Percentiles rank a stretch among this genome's conserved stretches.
Evolutionary conservation across 2,113 vertebrate genomes (phyloP).

Genomic region (Bufo gargarizans): DNA sequence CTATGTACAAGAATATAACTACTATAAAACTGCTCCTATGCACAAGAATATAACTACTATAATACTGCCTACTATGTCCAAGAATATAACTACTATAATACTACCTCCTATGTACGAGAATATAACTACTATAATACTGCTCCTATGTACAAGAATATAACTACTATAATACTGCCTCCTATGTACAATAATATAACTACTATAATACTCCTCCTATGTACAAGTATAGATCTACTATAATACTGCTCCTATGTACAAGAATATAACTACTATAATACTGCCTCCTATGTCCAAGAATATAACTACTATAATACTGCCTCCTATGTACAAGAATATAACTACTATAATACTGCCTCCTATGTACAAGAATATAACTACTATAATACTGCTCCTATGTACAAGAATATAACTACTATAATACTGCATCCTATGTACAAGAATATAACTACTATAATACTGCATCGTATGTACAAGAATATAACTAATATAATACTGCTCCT

Average conservation of each 20-base stretch:
- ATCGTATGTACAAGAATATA: background rate
- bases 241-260: background rate
- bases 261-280: background rate
- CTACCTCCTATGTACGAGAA: background rate
- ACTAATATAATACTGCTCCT: background rate
- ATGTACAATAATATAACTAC: background rate
- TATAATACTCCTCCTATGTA: background rate
- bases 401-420: conserved; percentile 5
- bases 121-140: conserved; percentile 2
- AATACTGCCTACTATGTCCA: no score
- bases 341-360: background rate
- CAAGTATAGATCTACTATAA: background rate
- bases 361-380: conserved; percentile 2
- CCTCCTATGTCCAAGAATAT: background rate
- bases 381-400: background rate
- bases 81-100: background rate
- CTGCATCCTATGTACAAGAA: background rate
- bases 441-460: background rate
- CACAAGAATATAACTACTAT: background rate
- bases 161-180: background rate
- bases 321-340: background rate
- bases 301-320: no score
- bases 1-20: background rate
- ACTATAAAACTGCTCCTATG: background rate
- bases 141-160: background rate